These are phyloP conservation scores for Mamestra configurata DNA, from an alignment of 1,140 invertebrate genomes.

Conservation along the genomic window DNA sequence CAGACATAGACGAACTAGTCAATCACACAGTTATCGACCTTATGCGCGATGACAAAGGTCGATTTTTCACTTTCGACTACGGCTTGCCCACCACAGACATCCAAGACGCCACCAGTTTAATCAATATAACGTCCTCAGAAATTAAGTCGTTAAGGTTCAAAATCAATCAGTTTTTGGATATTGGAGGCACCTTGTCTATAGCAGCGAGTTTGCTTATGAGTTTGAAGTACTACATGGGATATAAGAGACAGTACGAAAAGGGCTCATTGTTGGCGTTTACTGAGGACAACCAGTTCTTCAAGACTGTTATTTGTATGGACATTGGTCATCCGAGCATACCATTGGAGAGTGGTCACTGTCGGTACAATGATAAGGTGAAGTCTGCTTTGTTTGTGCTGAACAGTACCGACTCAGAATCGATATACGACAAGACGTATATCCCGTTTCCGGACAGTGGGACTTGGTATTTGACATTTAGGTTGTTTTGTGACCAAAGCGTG, in stretches of 20 bases:
- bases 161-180: conserved; percentile 90
- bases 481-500: conserved; percentile 89
- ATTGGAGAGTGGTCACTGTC: conserved; percentile 88
- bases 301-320: conserved; percentile 89
- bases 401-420: conserved; percentile 87
- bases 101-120: conserved; percentile 88
- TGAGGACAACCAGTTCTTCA: conserved; percentile 81
- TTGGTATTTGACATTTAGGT: conserved; percentile 92
- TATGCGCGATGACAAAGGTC: conserved; percentile 90
- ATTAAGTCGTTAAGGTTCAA: conserved; percentile 90
- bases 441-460: conserved; percentile 93
- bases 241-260: conserved; percentile 74
- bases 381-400: conserved; percentile 89
- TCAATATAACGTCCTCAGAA: conserved; percentile 90
- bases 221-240: conserved; percentile 87
- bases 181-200: conserved; percentile 91
- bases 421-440: conserved; percentile 90
- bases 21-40: conserved; percentile 85
- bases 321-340: conserved; percentile 87
- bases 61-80: conserved; percentile 92
- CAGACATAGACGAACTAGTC: conserved; percentile 71
- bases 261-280: conserved; percentile 75
- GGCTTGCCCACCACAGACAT: conserved; percentile 89
- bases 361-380: conserved; percentile 84
- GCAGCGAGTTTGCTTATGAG: conserved; percentile 89